Conservation (phyloP, 2,113 vertebrate genomes). For the Trichomycterus rosablanca region DNA sequence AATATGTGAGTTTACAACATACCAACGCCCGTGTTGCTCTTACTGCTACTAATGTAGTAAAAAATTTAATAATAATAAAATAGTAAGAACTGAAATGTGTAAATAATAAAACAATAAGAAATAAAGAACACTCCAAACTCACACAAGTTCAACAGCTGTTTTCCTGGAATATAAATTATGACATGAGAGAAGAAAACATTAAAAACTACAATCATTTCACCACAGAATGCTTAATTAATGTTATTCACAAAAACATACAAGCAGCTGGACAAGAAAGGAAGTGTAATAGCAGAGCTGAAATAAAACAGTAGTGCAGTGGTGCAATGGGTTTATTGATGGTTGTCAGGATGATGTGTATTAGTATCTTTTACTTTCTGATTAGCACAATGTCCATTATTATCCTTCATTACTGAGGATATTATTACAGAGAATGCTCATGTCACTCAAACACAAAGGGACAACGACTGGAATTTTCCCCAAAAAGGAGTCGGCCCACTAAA, state of each 20-base stretch:
- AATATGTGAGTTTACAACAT: no score
- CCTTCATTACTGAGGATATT: slow-evolving; percentile 74
- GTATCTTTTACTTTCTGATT: slow-evolving; percentile 45
- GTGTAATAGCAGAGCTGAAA: slow-evolving; percentile 31
- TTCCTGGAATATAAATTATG: neutral
- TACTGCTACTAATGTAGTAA: no score
- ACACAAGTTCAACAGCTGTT: slow-evolving; percentile 22
- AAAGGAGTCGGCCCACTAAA: slow-evolving; percentile 64
- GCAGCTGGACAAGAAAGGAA: slow-evolving; percentile 26
- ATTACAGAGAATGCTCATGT: slow-evolving; percentile 72
- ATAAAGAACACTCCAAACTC: no score
- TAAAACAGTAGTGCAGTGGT: slow-evolving; percentile 27
- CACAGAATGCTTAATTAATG: slow-evolving; percentile 31
- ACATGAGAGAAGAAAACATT: neutral
- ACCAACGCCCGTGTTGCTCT: no score
- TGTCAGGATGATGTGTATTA: slow-evolving; percentile 43
- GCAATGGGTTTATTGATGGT: slow-evolving; percentile 44
- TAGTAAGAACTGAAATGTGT: no score
- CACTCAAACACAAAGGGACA: slow-evolving; percentile 65
- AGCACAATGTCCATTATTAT: slow-evolving; percentile 58
- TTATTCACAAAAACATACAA: slow-evolving; percentile 37
- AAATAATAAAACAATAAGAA: no score
- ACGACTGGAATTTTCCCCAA: slow-evolving; percentile 30
- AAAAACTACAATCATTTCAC: neutral
- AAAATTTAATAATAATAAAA: no score